Percentiles rank a stretch among this genome's conserved stretches.
These are phyloP conservation scores for Cephus nigrinus DNA, from an alignment of 2,888 invertebrate genomes.

Conservation along the genomic window DNA sequence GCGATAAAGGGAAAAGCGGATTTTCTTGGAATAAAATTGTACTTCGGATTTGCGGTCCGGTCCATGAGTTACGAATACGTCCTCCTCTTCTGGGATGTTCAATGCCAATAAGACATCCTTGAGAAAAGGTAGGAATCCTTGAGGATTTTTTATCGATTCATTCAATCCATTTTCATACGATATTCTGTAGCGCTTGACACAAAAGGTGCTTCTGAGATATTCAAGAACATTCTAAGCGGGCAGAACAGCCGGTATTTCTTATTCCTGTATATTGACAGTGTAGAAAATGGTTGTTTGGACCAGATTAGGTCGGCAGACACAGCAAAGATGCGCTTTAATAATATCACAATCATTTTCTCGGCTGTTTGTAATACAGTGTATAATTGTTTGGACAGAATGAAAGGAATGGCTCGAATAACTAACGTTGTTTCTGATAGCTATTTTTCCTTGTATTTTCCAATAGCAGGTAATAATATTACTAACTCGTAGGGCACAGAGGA, in stretches of 20 bases:
- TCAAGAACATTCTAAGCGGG: constrained; percentile 70
- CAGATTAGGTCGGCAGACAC: constrained; percentile 64
- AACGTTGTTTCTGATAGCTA: neutral
- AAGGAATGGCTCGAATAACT: neutral
- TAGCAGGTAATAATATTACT: neutral
- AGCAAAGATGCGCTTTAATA: neutral
- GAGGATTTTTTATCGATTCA: neutral
- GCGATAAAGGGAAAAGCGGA: constrained; percentile 36
- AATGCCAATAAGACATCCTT: neutral
- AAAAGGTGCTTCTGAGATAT: constrained; percentile 74
- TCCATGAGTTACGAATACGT: neutral
- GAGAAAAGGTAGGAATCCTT: neutral
- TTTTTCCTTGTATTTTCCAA: neutral
- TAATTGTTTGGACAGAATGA: neutral
- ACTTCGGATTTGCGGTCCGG: constrained; percentile 3
- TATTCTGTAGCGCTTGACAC: neutral
- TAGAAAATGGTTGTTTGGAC: constrained; percentile 73
- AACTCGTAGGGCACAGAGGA: neutral
- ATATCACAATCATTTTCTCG: neutral
- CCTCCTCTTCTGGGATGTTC: neutral
- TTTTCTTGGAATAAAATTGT: constrained; percentile 46
- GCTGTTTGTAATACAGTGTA: neutral
- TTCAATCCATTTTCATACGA: constrained; percentile 11
- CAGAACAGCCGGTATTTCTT: constrained; percentile 66
- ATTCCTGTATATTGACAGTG: constrained; percentile 71